Evolutionary conservation across 2,113 vertebrate species (phyloP).

Genomic region (Alligator mississippiensis): DNA sequence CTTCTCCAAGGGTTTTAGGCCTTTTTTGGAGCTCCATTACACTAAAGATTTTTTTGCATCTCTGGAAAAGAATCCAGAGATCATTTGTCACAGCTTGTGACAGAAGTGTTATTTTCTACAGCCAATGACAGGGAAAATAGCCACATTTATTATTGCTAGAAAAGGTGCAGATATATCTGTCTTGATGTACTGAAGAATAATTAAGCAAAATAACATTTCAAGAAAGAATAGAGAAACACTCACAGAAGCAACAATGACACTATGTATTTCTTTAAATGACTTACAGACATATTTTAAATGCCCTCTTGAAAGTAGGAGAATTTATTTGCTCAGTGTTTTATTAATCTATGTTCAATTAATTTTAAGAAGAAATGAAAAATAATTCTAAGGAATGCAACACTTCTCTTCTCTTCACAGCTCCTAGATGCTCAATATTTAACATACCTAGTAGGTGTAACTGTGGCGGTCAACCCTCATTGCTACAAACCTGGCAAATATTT

Average conservation of each 20-base stretch:
- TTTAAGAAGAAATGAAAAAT: neutral
- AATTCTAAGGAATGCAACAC: neutral
- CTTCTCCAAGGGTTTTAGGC: neutral
- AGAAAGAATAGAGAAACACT: neutral
- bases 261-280: neutral
- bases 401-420: neutral
- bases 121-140: neutral
- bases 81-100: slow-evolving; percentile 19
- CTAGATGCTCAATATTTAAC: neutral
- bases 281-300: neutral
- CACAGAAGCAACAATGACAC: neutral
- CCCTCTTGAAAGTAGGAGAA: neutral
- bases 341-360: neutral
- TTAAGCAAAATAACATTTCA: neutral
- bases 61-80: neutral
- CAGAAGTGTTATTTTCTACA: neutral
- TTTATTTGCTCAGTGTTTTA: neutral
- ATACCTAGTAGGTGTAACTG: neutral
- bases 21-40: neutral
- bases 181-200: neutral
- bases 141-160: neutral
- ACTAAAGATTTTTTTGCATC: neutral
- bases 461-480: neutral
- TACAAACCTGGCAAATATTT: neutral
- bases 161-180: neutral